Percentiles rank a stretch among this genome's conserved stretches.
Conservation (phyloP, 2,113 vertebrate genomes). For the Trochalopteron elliotii region DNA sequence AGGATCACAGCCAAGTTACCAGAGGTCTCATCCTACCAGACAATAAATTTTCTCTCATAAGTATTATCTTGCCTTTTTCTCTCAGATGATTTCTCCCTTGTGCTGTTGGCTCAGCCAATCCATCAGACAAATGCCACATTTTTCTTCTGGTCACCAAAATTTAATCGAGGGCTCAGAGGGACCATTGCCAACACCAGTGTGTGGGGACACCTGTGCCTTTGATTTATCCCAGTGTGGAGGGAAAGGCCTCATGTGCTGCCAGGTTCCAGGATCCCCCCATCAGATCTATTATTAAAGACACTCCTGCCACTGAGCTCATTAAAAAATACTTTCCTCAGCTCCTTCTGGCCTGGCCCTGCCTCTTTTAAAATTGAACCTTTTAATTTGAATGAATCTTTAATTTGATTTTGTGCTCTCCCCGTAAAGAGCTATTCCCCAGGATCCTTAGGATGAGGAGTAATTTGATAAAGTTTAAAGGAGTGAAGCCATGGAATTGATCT, state of each 20-base stretch:
- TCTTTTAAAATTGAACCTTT: constrained; percentile 64
- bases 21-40: background rate
- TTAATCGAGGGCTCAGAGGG: background rate
- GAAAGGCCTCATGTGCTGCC: background rate
- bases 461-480: constrained; percentile 60
- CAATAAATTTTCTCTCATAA: background rate
- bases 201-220: background rate
- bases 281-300: constrained; percentile 53
- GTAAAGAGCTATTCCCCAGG: constrained; percentile 55
- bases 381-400: constrained; percentile 76
- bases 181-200: background rate
- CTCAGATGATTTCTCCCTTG: background rate
- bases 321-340: constrained; percentile 44
- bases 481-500: constrained; percentile 54
- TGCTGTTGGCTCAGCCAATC: background rate
- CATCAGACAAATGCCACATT: rapidly evolving
- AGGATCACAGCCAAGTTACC: background rate
- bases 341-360: constrained; percentile 37
- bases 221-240: background rate
- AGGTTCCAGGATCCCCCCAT: background rate
- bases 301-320: constrained; percentile 31
- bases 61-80: background rate
- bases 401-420: constrained; percentile 24
- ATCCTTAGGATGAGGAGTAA: background rate
- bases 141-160: background rate